Percentiles rank a stretch among this genome's conserved stretches.
These are phyloP conservation scores for Stenotaenia linearis DNA, from an alignment of 2,888 invertebrate species.

Conservation along the genomic window DNA sequence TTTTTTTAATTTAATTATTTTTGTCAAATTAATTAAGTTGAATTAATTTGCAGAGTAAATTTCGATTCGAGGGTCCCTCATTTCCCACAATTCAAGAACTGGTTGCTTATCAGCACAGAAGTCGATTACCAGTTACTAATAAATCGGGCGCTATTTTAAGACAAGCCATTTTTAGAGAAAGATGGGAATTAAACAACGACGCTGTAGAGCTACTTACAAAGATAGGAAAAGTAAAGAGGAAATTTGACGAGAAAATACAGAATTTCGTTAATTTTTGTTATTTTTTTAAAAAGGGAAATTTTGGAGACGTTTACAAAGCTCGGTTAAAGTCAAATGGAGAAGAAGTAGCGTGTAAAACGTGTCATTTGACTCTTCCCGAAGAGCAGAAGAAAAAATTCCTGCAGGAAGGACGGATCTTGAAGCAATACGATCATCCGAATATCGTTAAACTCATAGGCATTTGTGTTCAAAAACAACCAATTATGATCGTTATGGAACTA, in stretches of 20 bases:
- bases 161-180: conserved; percentile 77
- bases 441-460: conserved; percentile 94
- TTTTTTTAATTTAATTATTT: background rate
- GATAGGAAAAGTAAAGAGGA: conserved; percentile 81
- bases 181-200: conserved; percentile 94
- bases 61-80: conserved; percentile 86
- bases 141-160: conserved; percentile 84
- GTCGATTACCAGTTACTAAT: conserved; percentile 81
- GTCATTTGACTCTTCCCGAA: conserved; percentile 85
- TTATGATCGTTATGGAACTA: conserved; percentile 98
- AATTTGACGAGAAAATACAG: too few relatives aligned
- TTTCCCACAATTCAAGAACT: conserved; percentile 89
- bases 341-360: conserved; percentile 94
- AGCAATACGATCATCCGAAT: conserved; percentile 95
- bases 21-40: background rate
- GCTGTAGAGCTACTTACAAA: conserved; percentile 86
- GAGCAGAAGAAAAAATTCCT: conserved; percentile 89
- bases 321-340: conserved; percentile 68
- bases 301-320: conserved; percentile 94
- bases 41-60: conserved; percentile 64
- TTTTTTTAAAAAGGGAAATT: conserved; percentile 70
- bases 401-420: conserved; percentile 89
- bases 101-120: conserved; percentile 79
- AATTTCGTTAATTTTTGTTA: background rate
- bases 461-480: conserved; percentile 95